Conservation (phyloP, 2,113 vertebrate species). For the Notechis scutatus region DNA sequence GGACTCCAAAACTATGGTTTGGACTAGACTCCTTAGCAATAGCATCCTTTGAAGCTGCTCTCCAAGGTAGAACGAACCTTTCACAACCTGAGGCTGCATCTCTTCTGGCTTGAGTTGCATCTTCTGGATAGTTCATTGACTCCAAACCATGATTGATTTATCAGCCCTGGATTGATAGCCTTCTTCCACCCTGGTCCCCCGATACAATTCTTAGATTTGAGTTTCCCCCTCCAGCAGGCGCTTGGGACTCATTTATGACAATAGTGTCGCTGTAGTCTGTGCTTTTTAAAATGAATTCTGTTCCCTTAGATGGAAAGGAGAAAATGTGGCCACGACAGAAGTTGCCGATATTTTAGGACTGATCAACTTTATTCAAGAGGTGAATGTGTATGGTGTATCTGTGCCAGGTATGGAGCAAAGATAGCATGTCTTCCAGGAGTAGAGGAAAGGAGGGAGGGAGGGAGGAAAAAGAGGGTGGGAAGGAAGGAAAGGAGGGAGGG, state of each 20-base stretch:
- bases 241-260: background rate
- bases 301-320: slow-evolving; percentile 84
- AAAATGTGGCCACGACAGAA: slow-evolving; percentile 85
- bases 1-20: background rate
- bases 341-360: slow-evolving; percentile 66
- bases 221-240: background rate
- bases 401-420: slow-evolving; percentile 81
- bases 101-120: background rate
- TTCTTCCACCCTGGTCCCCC: background rate
- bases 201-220: background rate
- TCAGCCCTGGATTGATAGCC: background rate
- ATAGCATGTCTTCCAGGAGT: background rate
- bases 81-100: background rate
- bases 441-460: too few species aligned
- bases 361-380: slow-evolving; percentile 72
- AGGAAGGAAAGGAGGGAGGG: too few species aligned
- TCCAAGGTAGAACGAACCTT: background rate
- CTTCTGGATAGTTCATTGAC: background rate
- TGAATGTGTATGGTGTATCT: slow-evolving; percentile 81
- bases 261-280: background rate
- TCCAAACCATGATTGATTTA: background rate
- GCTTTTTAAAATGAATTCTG: background rate
- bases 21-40: background rate
- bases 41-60: background rate
- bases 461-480: too few species aligned